These are phyloP conservation scores for Parnassius glacialis DNA, from an alignment of 2,888 invertebrate species.

Conservation along the genomic window DNA sequence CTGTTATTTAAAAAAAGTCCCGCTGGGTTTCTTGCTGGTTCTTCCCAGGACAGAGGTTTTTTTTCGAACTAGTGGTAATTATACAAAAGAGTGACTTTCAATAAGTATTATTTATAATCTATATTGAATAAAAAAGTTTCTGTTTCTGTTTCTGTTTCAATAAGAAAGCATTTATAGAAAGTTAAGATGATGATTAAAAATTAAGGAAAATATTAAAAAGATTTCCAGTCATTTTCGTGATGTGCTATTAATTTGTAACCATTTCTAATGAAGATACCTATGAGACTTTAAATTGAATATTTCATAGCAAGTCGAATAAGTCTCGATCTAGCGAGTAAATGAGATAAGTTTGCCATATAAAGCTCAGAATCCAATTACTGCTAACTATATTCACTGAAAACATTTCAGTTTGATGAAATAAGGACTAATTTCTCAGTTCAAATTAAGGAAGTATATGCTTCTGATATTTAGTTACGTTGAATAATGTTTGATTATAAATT, in stretches of 20 bases:
- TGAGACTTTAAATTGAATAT: not conserved
- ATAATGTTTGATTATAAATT: not conserved
- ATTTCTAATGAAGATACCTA: not conserved
- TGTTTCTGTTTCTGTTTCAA: no score
- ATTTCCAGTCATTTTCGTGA: no score
- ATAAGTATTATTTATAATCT: no score
- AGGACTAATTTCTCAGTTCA: conserved; percentile 1
- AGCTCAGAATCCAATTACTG: conserved; percentile 5
- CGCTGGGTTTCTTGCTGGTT: no score
- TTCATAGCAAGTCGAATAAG: not conserved
- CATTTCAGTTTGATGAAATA: conserved; percentile 8
- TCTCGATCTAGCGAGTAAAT: conserved; percentile 4
- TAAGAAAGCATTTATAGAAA: no score
- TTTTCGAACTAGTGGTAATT: no score
- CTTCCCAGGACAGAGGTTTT: no score
- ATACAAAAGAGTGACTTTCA: no score
- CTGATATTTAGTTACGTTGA: not conserved
- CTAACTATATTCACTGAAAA: conserved; percentile 1
- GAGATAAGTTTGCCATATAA: conserved; percentile 11
- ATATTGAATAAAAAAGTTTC: no score
- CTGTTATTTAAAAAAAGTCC: no score
- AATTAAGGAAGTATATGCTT: not conserved
- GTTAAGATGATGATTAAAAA: no score
- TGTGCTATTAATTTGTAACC: not conserved
- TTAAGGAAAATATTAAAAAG: no score